phyloP scores from a whole-genome alignment of 2,113 vertebrate species.

The Mirounga angustirostris region DNA sequence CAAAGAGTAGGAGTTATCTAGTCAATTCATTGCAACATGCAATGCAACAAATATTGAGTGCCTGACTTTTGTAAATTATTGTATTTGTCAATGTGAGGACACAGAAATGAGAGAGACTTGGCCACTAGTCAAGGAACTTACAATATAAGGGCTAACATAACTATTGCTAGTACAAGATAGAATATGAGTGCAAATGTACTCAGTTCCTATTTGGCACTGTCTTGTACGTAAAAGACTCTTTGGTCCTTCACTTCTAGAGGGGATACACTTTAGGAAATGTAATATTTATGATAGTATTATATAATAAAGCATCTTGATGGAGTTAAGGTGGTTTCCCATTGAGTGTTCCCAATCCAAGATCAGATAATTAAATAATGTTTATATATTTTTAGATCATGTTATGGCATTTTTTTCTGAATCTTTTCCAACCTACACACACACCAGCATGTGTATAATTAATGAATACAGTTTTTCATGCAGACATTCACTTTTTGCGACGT shows the following conservation, averaged over 20 bases:
- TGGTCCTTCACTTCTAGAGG: slow-evolving; percentile 4
- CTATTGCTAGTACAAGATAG: background rate
- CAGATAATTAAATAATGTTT: slow-evolving; percentile 56
- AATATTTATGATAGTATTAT: background rate
- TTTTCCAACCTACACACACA: background rate
- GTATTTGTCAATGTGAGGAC: background rate
- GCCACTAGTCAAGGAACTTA: slow-evolving; percentile 23
- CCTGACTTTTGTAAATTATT: slow-evolving; percentile 56
- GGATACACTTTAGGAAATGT: background rate
- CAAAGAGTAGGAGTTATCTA: background rate
- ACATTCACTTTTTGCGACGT: slow-evolving; percentile 40
- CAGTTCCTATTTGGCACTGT: background rate
- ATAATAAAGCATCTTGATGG: background rate
- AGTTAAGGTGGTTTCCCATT: slow-evolving; percentile 38
- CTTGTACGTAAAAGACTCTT: background rate
- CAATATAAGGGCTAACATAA: slow-evolving; percentile 2
- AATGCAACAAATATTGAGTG: background rate
- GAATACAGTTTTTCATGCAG: slow-evolving; percentile 37
- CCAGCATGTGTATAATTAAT: slow-evolving; percentile 33
- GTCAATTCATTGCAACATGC: background rate
- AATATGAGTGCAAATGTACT: slow-evolving; percentile 9
- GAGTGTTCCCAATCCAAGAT: background rate
- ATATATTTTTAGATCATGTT: slow-evolving; percentile 47
- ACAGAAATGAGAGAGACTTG: slow-evolving; percentile 34
- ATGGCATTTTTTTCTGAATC: slow-evolving; percentile 28